Conservation (phyloP, 2,113 vertebrate species). For the Ia io region DNA sequence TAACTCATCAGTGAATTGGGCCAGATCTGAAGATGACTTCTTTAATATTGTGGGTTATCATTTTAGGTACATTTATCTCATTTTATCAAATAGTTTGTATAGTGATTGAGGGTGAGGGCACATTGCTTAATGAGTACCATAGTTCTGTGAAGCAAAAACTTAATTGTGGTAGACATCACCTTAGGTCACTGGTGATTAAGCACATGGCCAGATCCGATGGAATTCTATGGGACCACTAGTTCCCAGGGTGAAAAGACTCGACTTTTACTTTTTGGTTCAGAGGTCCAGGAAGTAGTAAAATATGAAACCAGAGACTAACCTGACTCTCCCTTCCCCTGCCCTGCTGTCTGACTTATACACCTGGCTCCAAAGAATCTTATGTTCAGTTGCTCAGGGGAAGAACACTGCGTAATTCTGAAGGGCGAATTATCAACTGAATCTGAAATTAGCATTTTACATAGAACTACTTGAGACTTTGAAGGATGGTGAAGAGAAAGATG, state of each 20-base stretch:
- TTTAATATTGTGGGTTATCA: not conserved
- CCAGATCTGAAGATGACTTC: not conserved
- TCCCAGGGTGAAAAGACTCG: not conserved
- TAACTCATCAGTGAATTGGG: not conserved
- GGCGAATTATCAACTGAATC: not conserved
- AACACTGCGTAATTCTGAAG: not conserved
- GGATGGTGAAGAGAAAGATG: not conserved
- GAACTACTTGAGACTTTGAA: not conserved
- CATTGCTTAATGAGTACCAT: not conserved
- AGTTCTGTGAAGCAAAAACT: not conserved
- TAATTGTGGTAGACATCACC: not conserved
- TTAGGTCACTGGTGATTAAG: not conserved
- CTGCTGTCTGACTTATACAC: not conserved
- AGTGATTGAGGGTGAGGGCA: not conserved
- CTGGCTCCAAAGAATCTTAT: not conserved
- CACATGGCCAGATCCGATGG: not conserved
- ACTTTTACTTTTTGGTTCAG: not conserved
- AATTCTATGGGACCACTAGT: not conserved
- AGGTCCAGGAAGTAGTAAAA: not conserved
- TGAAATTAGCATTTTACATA: not conserved
- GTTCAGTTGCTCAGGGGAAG: not conserved
- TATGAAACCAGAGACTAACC: not conserved
- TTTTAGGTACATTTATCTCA: not conserved
- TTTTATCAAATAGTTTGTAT: not conserved
- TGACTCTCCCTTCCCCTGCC: rapidly evolving